Evolutionary conservation across 2,888 invertebrate genomes (phyloP).

Genomic region (Mycogona germanica): DNA sequence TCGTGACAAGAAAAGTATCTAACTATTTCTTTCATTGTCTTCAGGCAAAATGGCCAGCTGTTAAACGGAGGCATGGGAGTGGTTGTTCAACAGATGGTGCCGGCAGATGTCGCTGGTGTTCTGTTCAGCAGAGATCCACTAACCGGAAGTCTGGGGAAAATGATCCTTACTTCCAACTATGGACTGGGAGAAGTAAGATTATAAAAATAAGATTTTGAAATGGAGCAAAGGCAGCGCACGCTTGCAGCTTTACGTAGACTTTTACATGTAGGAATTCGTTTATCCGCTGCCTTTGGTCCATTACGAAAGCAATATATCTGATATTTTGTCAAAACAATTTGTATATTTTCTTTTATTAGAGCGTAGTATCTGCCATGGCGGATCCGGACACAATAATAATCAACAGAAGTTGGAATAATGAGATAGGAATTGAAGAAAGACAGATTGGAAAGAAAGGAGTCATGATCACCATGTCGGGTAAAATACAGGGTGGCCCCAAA

Average conservation of each 20-base stretch:
- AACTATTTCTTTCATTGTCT: conserved; percentile 11
- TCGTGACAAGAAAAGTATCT: background rate
- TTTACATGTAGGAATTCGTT: too few species aligned
- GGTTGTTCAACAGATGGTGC: conserved; percentile 63
- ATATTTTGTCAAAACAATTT: background rate
- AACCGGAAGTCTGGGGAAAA: conserved; percentile 50
- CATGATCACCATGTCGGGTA: conserved; percentile 9
- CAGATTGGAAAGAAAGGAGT: conserved; percentile 8
- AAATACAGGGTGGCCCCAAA: too few species aligned
- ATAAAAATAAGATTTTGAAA: too few species aligned
- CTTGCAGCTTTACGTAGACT: background rate
- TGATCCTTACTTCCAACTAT: conserved; percentile 64
- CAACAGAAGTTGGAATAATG: background rate
- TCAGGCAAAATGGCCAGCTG: conserved; percentile 57
- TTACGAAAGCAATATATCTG: too few species aligned
- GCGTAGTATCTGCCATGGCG: background rate
- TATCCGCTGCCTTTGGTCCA: too few species aligned
- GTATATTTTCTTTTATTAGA: background rate
- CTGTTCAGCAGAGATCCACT: conserved; percentile 68
- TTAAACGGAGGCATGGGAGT: conserved; percentile 59
- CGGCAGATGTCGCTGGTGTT: conserved; percentile 55
- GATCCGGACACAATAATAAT: background rate
- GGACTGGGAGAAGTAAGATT: conserved; percentile 66
- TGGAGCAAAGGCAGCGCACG: too few species aligned
- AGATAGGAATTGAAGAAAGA: conserved; percentile 36